These are phyloP conservation scores for Helicolenus hilgendorfi DNA, from an alignment of 2,797 vertebrate species.

Conservation along the genomic window DNA sequence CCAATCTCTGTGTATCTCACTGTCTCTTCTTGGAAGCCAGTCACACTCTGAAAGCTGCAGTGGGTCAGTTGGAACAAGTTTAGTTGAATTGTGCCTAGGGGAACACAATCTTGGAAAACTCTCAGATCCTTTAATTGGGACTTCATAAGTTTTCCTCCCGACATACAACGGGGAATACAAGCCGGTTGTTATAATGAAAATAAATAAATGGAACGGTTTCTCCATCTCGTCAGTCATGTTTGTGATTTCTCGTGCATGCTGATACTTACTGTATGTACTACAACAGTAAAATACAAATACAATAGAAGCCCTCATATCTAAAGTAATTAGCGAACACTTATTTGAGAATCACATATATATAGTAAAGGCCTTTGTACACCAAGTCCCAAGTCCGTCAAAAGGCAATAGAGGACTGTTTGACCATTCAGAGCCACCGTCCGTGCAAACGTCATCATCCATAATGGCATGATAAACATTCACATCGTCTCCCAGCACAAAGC, in stretches of 20 bases:
- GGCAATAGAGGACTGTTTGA: too few relatives aligned
- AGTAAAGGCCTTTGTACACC: background rate
- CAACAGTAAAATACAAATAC: background rate
- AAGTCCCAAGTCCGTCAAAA: too few relatives aligned
- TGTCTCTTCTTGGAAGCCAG: background rate
- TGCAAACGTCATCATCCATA: too few relatives aligned
- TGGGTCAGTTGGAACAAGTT: constrained; percentile 41
- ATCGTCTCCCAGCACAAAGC: too few relatives aligned
- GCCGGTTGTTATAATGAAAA: background rate
- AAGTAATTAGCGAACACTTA: background rate
- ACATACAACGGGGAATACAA: background rate
- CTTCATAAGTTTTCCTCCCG: background rate
- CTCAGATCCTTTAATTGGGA: constrained; percentile 42
- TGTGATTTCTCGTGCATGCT: background rate
- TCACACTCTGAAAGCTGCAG: constrained; percentile 9
- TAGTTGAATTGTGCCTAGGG: constrained; percentile 15
- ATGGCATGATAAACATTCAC: too few relatives aligned
- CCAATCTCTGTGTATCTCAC: constrained; percentile 1
- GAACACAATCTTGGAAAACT: constrained; percentile 31
- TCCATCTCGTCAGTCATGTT: background rate
- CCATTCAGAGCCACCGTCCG: too few relatives aligned
- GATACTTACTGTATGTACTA: background rate
- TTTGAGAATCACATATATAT: background rate
- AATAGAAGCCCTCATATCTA: background rate
- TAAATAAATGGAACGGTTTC: background rate